These are phyloP conservation scores for Latrodectus elegans DNA, from an alignment of 2,888 invertebrate genomes.

Conservation along the genomic window DNA sequence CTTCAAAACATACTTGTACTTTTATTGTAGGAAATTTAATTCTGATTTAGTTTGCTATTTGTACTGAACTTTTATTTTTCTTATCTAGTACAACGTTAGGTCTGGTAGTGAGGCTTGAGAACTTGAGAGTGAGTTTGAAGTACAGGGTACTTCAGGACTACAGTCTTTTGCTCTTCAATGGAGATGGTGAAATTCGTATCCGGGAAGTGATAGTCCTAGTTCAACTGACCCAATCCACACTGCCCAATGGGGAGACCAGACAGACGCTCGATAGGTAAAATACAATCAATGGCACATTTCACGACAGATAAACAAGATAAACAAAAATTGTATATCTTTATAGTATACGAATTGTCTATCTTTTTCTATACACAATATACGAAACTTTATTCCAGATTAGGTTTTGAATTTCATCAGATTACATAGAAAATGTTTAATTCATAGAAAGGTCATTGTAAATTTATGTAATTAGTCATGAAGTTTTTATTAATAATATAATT, in stretches of 20 bases:
- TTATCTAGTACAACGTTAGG: constrained; percentile 70
- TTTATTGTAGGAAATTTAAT: background rate
- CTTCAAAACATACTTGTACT: too few relatives aligned
- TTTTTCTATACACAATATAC: too few relatives aligned
- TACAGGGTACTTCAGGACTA: constrained; percentile 71
- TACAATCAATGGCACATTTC: too few relatives aligned
- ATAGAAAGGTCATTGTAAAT: too few relatives aligned
- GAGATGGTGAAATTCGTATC: constrained; percentile 71
- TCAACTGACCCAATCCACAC: constrained; percentile 70
- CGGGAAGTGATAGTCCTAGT: constrained; percentile 70
- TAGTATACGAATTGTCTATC: too few relatives aligned
- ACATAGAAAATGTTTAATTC: too few relatives aligned
- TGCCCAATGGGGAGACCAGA: constrained; percentile 58
- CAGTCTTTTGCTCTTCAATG: constrained; percentile 71
- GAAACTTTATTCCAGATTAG: too few relatives aligned
- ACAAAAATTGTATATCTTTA: too few relatives aligned
- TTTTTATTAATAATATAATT: too few relatives aligned
- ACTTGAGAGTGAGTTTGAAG: constrained; percentile 68
- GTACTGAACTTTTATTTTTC: background rate
- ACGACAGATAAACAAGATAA: too few relatives aligned
- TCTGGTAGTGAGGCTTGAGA: constrained; percentile 70
- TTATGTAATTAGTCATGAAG: too few relatives aligned
- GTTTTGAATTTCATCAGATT: too few relatives aligned
- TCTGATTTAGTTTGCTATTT: background rate
- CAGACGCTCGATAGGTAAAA: constrained; percentile 68